Percentiles rank a stretch among this genome's conserved stretches.
These are phyloP conservation scores for Nothoprocta pentlandii DNA, from an alignment of 2,113 vertebrate species.

Conservation along the genomic window DNA sequence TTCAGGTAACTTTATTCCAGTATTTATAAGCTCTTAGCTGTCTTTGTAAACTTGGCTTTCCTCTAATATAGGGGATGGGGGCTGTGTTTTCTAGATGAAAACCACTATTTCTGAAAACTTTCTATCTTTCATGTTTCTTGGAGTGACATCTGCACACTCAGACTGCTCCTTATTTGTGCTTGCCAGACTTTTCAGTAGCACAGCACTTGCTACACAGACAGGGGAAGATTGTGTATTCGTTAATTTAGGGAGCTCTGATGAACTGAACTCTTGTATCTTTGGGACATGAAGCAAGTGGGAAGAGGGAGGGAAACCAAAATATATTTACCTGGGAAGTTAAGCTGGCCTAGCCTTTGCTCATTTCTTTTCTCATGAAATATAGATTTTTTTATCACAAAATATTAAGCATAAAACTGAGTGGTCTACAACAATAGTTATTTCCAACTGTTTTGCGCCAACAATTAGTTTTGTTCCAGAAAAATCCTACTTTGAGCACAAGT, in stretches of 20 bases:
- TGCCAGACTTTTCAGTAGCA: background rate
- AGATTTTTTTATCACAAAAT: background rate
- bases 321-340: background rate
- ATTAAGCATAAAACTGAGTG: background rate
- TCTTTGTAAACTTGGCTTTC: background rate
- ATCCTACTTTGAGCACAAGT: slow-evolving; percentile 25
- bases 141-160: background rate
- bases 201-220: background rate
- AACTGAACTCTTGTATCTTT: background rate
- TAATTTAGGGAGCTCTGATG: background rate
- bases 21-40: background rate
- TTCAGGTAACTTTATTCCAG: background rate
- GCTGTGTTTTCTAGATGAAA: background rate
- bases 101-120: background rate
- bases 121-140: background rate
- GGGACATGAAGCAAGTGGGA: accelerated
- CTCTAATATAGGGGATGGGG: background rate
- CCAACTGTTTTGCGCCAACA: background rate
- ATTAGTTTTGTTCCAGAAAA: slow-evolving; percentile 39
- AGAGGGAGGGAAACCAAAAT: background rate
- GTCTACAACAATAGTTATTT: background rate
- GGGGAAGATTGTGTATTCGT: background rate
- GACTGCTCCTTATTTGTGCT: background rate
- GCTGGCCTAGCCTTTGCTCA: background rate
- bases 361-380: background rate